Conservation (phyloP, 2,113 vertebrate species). For the Ageneiosus marmoratus region DNA sequence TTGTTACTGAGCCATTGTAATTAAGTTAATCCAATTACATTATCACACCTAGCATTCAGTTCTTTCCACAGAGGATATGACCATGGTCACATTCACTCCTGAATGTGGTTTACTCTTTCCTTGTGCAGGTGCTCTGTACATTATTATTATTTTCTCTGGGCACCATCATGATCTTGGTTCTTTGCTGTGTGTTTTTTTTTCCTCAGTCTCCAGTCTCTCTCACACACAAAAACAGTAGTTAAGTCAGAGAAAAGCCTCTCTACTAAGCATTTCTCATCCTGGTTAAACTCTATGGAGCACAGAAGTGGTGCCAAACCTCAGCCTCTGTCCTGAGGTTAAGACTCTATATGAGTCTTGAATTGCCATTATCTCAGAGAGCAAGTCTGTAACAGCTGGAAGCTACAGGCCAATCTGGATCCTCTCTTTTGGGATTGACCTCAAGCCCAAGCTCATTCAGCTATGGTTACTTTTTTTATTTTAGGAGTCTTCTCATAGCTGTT, state of each 20-base stretch:
- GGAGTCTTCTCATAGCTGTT: slow-evolving; percentile 3
- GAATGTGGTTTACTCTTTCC: background rate
- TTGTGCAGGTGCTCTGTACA: slow-evolving; percentile 24
- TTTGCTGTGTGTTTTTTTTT: slow-evolving; percentile 21
- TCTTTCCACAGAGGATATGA: background rate
- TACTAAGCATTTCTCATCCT: slow-evolving; percentile 37
- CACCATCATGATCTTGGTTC: slow-evolving; percentile 10
- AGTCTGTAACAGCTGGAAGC: slow-evolving; percentile 49
- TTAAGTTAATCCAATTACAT: background rate
- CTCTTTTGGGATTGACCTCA: slow-evolving; percentile 33
- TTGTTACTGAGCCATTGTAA: background rate
- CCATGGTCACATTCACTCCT: background rate
- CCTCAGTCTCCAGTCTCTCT: background rate
- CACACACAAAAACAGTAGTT: slow-evolving; percentile 29
- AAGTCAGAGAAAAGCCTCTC: slow-evolving; percentile 37
- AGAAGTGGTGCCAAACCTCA: slow-evolving; percentile 46
- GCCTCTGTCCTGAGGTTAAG: slow-evolving; percentile 26
- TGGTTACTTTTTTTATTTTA: slow-evolving; percentile 29
- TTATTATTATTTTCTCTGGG: background rate
- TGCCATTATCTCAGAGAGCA: slow-evolving; percentile 59
- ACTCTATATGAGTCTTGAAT: slow-evolving; percentile 66
- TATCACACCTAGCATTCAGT: background rate
- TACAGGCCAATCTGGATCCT: slow-evolving; percentile 23
- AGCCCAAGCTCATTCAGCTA: slow-evolving; percentile 30
- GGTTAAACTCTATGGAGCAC: slow-evolving; percentile 33